Evolutionary conservation across 2,113 vertebrate genomes (phyloP).

Genomic region (Leucosticte australis): DNA sequence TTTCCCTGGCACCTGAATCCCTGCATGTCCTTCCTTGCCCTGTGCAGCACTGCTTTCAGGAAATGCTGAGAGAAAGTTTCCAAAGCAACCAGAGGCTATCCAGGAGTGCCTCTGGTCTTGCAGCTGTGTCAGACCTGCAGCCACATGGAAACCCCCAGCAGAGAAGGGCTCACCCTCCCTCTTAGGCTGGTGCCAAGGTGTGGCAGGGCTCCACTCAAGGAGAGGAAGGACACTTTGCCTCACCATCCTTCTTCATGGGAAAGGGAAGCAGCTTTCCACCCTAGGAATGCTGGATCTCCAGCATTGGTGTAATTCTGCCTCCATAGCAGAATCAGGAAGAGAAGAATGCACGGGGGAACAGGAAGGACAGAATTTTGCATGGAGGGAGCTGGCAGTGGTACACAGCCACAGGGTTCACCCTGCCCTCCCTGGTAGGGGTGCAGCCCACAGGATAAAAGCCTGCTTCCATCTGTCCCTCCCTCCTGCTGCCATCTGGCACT

Average conservation of each 20-base stretch:
- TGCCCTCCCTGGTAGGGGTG: background rate
- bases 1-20: background rate
- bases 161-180: background rate
- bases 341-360: background rate
- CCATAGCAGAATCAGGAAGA: background rate
- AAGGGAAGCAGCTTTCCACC: background rate
- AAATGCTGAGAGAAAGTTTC: background rate
- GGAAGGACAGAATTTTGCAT: background rate
- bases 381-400: background rate
- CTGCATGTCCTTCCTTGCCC: background rate
- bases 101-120: background rate
- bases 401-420: rapidly evolving
- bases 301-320: background rate
- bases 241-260: background rate
- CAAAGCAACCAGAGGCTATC: background rate
- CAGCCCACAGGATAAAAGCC: background rate
- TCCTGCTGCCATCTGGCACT: background rate
- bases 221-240: background rate
- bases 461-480: background rate
- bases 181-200: background rate
- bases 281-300: background rate
- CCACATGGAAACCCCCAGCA: rapidly evolving
- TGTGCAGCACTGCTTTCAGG: background rate
- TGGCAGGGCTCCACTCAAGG: background rate
- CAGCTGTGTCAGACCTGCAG: background rate